Evolutionary conservation across 2,797 vertebrate species (phyloP).

Genomic region (Siniperca scherzeri): DNA sequence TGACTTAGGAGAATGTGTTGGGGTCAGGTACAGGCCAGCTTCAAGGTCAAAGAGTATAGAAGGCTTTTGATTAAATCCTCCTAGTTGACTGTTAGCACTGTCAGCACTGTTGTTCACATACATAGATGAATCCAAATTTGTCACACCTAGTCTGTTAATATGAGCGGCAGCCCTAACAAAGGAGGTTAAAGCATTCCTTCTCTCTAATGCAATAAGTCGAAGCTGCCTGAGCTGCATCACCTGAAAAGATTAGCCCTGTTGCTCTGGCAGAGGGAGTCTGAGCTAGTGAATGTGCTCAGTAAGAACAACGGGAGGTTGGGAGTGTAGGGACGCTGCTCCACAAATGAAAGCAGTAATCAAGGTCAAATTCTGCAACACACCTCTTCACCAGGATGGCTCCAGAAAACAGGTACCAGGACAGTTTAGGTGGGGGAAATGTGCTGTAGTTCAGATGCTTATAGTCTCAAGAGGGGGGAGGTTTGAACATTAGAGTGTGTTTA

Average conservation of each 20-base stretch:
- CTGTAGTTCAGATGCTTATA: neutral
- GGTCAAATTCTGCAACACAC: conserved; percentile 66
- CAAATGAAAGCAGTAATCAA: conserved; percentile 82
- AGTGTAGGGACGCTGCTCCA: conserved; percentile 30
- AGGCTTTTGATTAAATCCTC: conserved; percentile 26
- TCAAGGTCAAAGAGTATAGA: conserved; percentile 13
- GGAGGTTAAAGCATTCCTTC: conserved; percentile 62
- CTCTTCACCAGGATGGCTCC: conserved; percentile 59
- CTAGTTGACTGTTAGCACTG: neutral
- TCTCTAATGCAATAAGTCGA: conserved; percentile 79
- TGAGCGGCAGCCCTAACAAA: conserved; percentile 53
- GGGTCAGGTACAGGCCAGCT: conserved; percentile 26
- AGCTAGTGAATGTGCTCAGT: conserved; percentile 30
- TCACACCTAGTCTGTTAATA: conserved; percentile 32
- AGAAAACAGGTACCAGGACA: conserved; percentile 68
- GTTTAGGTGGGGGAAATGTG: neutral
- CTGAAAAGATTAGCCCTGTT: conserved; percentile 77
- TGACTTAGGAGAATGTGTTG: accelerated
- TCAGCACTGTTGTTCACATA: conserved; percentile 1
- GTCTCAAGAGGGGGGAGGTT: neutral
- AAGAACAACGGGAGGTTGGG: neutral
- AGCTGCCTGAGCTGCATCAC: conserved; percentile 72
- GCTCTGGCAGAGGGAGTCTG: conserved; percentile 37
- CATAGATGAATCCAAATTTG: conserved; percentile 29
- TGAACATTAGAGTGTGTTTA: neutral